A percentile compares a stretch with the other conserved stretches of the same genome.
Conservation (phyloP, 2,797 vertebrate genomes). For the Gephyroberyx darwinii region DNA sequence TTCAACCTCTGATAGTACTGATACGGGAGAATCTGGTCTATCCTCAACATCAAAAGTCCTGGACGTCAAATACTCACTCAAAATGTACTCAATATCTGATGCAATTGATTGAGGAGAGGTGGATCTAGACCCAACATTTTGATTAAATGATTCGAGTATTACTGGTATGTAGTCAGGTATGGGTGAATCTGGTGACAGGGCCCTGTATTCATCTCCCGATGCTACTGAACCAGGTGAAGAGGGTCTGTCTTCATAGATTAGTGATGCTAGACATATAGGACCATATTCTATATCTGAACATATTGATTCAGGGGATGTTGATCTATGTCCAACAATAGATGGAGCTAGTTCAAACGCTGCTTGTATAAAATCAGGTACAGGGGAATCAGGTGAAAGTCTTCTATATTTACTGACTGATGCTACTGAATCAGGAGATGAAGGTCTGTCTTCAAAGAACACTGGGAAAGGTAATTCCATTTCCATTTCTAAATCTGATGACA, state of each 20-base stretch:
- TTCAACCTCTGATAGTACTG: constrained; percentile 32
- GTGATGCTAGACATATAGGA: constrained; percentile 45
- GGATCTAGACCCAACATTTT: constrained; percentile 60
- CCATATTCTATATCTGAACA: constrained; percentile 70
- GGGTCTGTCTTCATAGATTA: constrained; percentile 44
- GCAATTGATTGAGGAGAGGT: constrained; percentile 61
- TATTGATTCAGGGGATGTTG: constrained; percentile 68
- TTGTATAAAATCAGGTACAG: constrained; percentile 50
- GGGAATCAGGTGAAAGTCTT: constrained; percentile 59
- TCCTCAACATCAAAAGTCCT: constrained; percentile 20
- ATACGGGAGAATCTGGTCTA: constrained; percentile 56
- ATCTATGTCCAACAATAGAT: constrained; percentile 46
- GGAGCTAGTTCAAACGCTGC: constrained; percentile 22
- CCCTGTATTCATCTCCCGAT: constrained; percentile 25
- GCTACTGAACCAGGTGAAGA: constrained; percentile 43
- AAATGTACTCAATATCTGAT: constrained; percentile 63
- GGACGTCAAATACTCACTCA: constrained; percentile 53
- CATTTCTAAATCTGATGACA: constrained; percentile 57
- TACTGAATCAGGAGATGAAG: constrained; percentile 56
- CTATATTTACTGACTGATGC: constrained; percentile 16
- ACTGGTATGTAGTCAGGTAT: constrained; percentile 49
- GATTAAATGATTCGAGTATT: constrained; percentile 29
- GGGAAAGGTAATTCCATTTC: constrained; percentile 27
- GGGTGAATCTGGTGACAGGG: constrained; percentile 67
- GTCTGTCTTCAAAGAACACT: constrained; percentile 40